Evolutionary conservation across 1,140 invertebrate species (phyloP), one percentile per base, ranked within the genome.

Genomic region (Drosophila quadrilineata): DNA sequence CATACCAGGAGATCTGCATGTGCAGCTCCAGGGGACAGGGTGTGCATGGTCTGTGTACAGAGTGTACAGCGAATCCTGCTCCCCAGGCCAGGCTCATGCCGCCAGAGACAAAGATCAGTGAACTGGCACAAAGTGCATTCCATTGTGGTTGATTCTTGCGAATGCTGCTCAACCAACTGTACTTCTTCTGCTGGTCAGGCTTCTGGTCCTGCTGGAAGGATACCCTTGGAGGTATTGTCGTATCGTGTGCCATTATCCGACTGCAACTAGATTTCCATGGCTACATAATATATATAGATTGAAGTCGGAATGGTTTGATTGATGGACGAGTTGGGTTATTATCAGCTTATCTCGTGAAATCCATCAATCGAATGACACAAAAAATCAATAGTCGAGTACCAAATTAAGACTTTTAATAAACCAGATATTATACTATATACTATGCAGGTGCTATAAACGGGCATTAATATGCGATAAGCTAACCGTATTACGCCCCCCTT

Each of bases 41-140:
- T 9, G 5, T 69, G 54, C 3, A 64, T n/a, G 60, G n/a, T 80
- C 53, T n/a, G 54, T 21, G 14, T 71, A 62, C 0, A 9, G 65
- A 88, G 2, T 74, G 56, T 3, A 43, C 26, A 0, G 66, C 65
- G 16, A 87, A 79, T n/a, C 82, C 87, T 0, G 67, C 60, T 2
- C 87, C 71, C 77, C 82, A 88, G 10, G 87, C 87, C 33, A 80
- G 57, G 9, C 76, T 85, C 87, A 88, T 88, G 40, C 87, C 87
- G 6, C 87, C 87, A 0, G 87, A 76, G 14, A 82, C 45, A 6
- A 88, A 75, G 26, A 88, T 66, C n/a, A 88, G 66, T 0, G 62
- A 48, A 2, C 70, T 79, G 0, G 79, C 62, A 1, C 80, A 66
- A 1, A 84, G 35, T 6, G 79, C 79, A 29, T 58, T 85, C 80